Base-by-base conservation (phyloP, 2,888 invertebrate genomes). In the Escarpia spicata region DNA sequence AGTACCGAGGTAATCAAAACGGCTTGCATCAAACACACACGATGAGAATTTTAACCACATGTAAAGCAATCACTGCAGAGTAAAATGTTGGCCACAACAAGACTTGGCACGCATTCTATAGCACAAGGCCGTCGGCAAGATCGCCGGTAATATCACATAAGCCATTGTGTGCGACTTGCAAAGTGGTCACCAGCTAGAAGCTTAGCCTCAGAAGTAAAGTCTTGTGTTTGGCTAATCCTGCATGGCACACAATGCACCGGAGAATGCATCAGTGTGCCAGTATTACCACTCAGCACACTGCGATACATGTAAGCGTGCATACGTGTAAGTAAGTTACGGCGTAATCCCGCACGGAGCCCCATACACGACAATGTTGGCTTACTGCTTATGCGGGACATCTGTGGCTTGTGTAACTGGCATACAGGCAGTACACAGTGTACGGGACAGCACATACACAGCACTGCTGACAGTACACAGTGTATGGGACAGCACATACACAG, bases 151-250 rank as follows among this genome's bases (percentile, higher is more conserved):
- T 75, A 75, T 75, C 75, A 26, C 75, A 75, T 75, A 75, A 75
- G 75, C 75, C 75, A 75, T 75, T 75, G 75, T 75, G 75, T 26
- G 75, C 19, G 26, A n/a, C 26, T 75, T 26, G 75, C 75, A 75
- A 75, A 75, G 75, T 75, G 75, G 75, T 75, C 75, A 75, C 75
- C n/a, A 26, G n/a, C 75, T 26, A 6, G 6, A n/a, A 26, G 75
- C 19, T 75, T 75, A 75, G 75, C 75, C 75, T 75, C 52, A 52
- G 52, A 75, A 75, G 75, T 75, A 75, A 19, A 75, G 75, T 75
- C 75, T 75, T 75, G 75, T 75, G 75, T 75, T 75, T 26, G 75
- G 19, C 75, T 75, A 75, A 75, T 75, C 75, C 75, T 75, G 75
- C 75, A 6, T 26, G 75, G 26, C 26, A 26, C 75, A 75, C 75